Conservation (phyloP, 64 coral and sea anemone genomes). For the Porites lutea region DNA sequence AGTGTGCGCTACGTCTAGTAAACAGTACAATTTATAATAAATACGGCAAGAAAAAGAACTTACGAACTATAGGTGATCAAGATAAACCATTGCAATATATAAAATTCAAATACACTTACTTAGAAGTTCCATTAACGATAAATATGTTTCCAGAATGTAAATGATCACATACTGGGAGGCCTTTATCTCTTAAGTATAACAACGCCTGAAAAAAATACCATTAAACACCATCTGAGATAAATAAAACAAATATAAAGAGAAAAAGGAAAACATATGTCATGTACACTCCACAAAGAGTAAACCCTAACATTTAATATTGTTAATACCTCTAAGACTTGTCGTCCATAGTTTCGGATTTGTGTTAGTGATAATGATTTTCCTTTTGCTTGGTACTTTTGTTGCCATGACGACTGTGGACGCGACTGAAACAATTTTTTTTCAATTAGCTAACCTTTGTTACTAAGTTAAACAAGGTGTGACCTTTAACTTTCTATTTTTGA, state of each 20-base stretch:
- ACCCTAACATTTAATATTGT: background rate
- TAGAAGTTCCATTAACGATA: conserved; percentile 49
- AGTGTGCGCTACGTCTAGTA: too few relatives aligned
- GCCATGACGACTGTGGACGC: conserved; percentile 47
- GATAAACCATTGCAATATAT: too few relatives aligned
- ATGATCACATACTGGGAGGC: conserved; percentile 62
- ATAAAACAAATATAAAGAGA: too few relatives aligned
- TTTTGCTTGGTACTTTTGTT: conserved; percentile 58
- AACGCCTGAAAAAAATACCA: conserved; percentile 24
- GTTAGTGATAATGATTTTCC: conserved; percentile 36
- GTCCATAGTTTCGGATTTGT: conserved; percentile 59
- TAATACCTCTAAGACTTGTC: conserved; percentile 67
- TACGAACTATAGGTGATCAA: too few relatives aligned
- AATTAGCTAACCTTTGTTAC: too few relatives aligned
- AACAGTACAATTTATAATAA: too few relatives aligned
- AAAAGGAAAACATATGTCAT: background rate
- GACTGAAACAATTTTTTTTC: background rate
- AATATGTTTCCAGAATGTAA: conserved; percentile 67
- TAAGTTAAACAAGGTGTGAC: too few relatives aligned
- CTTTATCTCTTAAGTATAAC: conserved; percentile 59
- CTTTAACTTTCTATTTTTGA: too few relatives aligned
- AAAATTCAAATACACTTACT: conserved; percentile 12
- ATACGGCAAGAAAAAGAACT: too few relatives aligned
- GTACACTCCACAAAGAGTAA: background rate
- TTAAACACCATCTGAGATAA: background rate